Conservation (phyloP, 2,888 invertebrate species). For the Zootermopsis nevadensis region DNA sequence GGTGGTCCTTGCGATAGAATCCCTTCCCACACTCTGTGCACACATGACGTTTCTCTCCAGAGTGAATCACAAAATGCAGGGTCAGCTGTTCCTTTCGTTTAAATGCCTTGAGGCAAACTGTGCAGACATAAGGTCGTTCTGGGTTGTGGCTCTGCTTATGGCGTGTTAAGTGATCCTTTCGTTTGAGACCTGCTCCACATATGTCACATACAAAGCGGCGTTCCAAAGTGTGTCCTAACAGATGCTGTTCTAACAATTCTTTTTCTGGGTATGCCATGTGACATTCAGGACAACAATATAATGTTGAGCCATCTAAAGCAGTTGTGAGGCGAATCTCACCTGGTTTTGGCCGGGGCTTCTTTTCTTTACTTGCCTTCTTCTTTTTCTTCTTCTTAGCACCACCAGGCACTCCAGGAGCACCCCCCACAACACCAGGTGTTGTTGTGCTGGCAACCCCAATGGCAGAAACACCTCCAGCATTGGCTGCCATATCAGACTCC, state of each 20-base stretch:
- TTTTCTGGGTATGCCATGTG: constrained; percentile 92
- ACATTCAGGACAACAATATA: constrained; percentile 89
- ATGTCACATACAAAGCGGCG: constrained; percentile 89
- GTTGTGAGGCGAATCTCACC: constrained; percentile 79
- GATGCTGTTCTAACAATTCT: constrained; percentile 83
- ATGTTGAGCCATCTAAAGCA: constrained; percentile 79
- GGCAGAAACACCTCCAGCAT: constrained; percentile 44
- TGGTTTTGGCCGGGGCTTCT: constrained; percentile 85
- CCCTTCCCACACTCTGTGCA: constrained; percentile 91
- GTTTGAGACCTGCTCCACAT: constrained; percentile 87
- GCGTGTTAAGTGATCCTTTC: constrained; percentile 87
- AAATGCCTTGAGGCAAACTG: constrained; percentile 88
- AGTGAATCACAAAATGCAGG: constrained; percentile 89
- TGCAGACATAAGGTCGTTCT: constrained; percentile 88
- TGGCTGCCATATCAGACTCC: constrained; percentile 68
- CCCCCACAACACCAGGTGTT: constrained; percentile 61
- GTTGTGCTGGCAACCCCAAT: constrained; percentile 57
- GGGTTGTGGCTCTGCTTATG: constrained; percentile 92
- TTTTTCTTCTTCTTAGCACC: constrained; percentile 79
- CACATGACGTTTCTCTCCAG: constrained; percentile 87
- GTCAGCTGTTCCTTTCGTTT: constrained; percentile 91
- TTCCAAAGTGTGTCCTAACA: constrained; percentile 88
- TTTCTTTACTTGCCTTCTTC: constrained; percentile 81
- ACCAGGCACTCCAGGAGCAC: constrained; percentile 56
- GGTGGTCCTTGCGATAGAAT: constrained; percentile 89